Conservation (phyloP, 2,888 invertebrate species). For the Gibbula magus region DNA sequence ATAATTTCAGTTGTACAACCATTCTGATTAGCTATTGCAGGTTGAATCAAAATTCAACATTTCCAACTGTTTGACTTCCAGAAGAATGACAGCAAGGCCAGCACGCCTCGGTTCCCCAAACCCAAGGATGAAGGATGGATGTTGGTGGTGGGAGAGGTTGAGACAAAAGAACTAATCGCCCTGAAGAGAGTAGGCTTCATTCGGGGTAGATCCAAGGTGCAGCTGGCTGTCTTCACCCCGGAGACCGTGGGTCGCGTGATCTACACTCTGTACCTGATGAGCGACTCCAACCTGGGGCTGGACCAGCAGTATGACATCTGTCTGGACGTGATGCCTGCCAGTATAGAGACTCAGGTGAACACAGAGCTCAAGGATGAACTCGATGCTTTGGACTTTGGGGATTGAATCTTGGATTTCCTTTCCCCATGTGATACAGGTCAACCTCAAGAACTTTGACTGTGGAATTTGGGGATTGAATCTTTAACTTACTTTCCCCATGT, state of each 20-base stretch:
- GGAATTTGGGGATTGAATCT: too few species aligned
- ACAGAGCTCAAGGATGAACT: constrained; percentile 61
- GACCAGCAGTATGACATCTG: constrained; percentile 88
- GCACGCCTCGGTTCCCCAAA: constrained; percentile 91
- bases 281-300: constrained; percentile 93
- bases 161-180: constrained; percentile 85
- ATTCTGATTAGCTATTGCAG: background rate
- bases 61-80: constrained; percentile 41
- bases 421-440: too few species aligned
- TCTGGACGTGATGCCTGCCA: constrained; percentile 71
- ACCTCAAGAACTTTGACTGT: too few species aligned
- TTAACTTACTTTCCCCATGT: too few species aligned
- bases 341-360: constrained; percentile 70
- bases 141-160: constrained; percentile 86
- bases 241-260: constrained; percentile 80
- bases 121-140: constrained; percentile 98
- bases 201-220: constrained; percentile 55
- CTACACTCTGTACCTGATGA: constrained; percentile 89
- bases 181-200: constrained; percentile 82
- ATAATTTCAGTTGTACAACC: too few species aligned
- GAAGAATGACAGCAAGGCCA: constrained; percentile 79
- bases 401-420: too few species aligned
- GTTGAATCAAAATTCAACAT: background rate
- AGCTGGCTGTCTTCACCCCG: constrained; percentile 81
- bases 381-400: constrained; percentile 49